Percentiles rank a stretch among this genome's conserved stretches.
These are phyloP conservation scores for Elysia crispata DNA, from an alignment of 2,888 invertebrate species.

Conservation along the genomic window DNA sequence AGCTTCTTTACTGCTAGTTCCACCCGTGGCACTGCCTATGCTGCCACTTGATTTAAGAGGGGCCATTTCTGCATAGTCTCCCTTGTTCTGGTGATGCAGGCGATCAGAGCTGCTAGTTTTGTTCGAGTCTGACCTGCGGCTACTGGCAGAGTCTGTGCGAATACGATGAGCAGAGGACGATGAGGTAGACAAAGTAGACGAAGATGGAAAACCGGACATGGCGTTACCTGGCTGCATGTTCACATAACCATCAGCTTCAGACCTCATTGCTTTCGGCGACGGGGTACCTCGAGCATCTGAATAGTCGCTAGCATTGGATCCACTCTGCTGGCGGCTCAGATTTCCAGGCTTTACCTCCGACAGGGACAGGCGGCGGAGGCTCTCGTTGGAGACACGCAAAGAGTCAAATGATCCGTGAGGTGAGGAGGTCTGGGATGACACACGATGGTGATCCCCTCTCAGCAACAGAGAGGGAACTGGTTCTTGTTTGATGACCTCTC, in stretches of 20 bases:
- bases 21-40: slow-evolving; percentile 2
- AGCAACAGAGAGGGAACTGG: slow-evolving; percentile 39
- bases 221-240: slow-evolving; percentile 62
- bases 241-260: slow-evolving; percentile 59
- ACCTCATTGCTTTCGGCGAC: slow-evolving; percentile 51
- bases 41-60: slow-evolving; percentile 31
- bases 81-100: slow-evolving; percentile 44
- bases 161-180: slow-evolving; percentile 48
- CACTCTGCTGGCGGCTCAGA: slow-evolving; percentile 51
- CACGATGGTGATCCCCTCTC: slow-evolving; percentile 26
- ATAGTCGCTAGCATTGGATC: slow-evolving; percentile 58
- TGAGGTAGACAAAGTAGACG: slow-evolving; percentile 53
- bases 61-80: slow-evolving; percentile 63
- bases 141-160: slow-evolving; percentile 54
- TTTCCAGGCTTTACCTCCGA: slow-evolving; percentile 48
- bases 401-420: slow-evolving; percentile 63
- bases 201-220: slow-evolving; percentile 48
- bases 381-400: slow-evolving; percentile 66
- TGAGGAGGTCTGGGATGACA: slow-evolving; percentile 64
- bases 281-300: slow-evolving; percentile 64
- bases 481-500: slow-evolving; percentile 62
- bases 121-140: slow-evolving; percentile 46
- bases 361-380: slow-evolving; percentile 61
- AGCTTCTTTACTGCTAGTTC: not conserved
- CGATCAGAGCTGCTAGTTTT: slow-evolving; percentile 35